These are phyloP conservation scores for Neelides sp. DNA, from an alignment of 1,140 invertebrate species.

Conservation along the genomic window DNA sequence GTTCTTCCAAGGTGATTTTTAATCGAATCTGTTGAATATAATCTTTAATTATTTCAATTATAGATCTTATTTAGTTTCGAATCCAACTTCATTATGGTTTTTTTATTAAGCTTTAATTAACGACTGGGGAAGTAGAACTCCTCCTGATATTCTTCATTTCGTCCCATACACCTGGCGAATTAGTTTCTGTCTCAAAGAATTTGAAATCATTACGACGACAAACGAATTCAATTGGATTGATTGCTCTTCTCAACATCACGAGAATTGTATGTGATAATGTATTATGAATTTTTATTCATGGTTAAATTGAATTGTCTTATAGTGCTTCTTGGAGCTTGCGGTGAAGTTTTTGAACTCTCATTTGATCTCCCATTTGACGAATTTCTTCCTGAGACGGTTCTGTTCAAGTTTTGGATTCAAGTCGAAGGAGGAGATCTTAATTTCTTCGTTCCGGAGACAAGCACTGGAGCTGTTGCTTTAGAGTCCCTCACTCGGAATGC, in stretches of 20 bases:
- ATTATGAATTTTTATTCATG: conserved; percentile 6
- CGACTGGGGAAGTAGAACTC: conserved; percentile 84
- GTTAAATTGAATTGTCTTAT: conserved; percentile 28
- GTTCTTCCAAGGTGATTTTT: conserved; percentile 66
- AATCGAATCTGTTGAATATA: background rate
- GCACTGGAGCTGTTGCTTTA: conserved; percentile 68
- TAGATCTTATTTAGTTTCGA: too few species aligned
- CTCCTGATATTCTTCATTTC: conserved; percentile 84
- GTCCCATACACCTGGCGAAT: conserved; percentile 96
- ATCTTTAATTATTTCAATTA: conserved; percentile 3
- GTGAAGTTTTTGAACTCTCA: conserved; percentile 80
- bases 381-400: conserved; percentile 74
- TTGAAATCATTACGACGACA: conserved; percentile 83
- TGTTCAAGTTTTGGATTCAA: conserved; percentile 82
- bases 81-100: conserved; percentile 4
- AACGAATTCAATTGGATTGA: conserved; percentile 99
- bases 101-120: conserved; percentile 64
- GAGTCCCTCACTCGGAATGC: conserved; percentile 77
- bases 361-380: conserved; percentile 85
- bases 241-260: conserved; percentile 84
- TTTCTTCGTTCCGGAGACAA: conserved; percentile 79
- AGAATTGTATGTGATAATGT: conserved; percentile 51
- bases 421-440: conserved; percentile 77
- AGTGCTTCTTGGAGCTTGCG: conserved; percentile 82
- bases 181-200: conserved; percentile 79